Conservation (phyloP, 2,797 vertebrate species). For the Enteromius treurensis region DNA sequence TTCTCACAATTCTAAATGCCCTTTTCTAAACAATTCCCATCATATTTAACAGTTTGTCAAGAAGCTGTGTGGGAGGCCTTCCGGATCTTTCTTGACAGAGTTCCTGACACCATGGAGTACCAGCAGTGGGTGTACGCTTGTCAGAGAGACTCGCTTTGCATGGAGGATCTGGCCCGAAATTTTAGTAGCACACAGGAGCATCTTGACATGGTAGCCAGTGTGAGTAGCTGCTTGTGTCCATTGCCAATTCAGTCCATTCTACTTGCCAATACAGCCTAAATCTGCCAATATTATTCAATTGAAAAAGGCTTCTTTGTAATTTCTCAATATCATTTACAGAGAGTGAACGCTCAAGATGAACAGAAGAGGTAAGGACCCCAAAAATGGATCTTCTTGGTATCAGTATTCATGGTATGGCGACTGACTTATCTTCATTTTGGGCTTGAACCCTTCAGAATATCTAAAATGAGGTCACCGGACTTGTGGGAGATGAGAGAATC, state of each 20-base stretch:
- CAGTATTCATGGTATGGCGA: slow-evolving; percentile 19
- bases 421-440: slow-evolving; percentile 14
- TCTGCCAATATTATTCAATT: slow-evolving; percentile 15
- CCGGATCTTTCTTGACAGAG: slow-evolving; percentile 90
- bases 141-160: slow-evolving; percentile 89
- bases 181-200: slow-evolving; percentile 94
- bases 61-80: slow-evolving; percentile 97
- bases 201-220: slow-evolving; percentile 86
- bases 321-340: slow-evolving; percentile 64
- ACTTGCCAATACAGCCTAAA: slow-evolving; percentile 17
- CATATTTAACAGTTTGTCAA: slow-evolving; percentile 86
- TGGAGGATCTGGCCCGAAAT: slow-evolving; percentile 90
- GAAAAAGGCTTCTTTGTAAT: background rate
- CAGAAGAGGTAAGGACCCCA: slow-evolving; percentile 69
- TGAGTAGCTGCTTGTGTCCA: slow-evolving; percentile 68
- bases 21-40: slow-evolving; percentile 15
- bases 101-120: slow-evolving; percentile 90
- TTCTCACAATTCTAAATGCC: background rate
- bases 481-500: slow-evolving; percentile 43
- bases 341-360: slow-evolving; percentile 67
- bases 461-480: slow-evolving; percentile 47
- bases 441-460: slow-evolving; percentile 22
- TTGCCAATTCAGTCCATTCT: background rate
- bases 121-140: slow-evolving; percentile 88
- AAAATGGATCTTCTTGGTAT: slow-evolving; percentile 14